Evolutionary conservation across 2,888 invertebrate genomes (phyloP).

Genomic region (Imbricaverruca yamaguchii): DNA sequence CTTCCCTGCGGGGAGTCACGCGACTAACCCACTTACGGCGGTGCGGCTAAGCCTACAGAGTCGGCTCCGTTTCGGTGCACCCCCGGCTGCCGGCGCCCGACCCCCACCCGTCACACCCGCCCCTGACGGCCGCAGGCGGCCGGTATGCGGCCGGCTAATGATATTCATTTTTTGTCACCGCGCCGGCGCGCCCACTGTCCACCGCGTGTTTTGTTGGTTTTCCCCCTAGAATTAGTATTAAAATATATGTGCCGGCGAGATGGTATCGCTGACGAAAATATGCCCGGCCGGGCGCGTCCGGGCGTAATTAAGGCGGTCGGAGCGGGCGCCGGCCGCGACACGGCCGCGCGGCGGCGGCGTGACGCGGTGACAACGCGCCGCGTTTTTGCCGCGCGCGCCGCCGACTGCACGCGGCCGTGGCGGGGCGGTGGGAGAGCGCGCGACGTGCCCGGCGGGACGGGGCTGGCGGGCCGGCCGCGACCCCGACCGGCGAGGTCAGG

Average conservation of each 20-base stretch:
- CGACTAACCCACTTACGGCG: not conserved
- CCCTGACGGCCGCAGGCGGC: not conserved
- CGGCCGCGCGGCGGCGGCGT: not conserved
- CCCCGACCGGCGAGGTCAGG: not conserved
- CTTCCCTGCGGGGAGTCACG: not conserved
- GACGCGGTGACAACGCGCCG: not conserved
- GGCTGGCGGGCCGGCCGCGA: too few species aligned
- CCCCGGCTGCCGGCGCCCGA: not conserved
- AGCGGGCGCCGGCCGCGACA: not conserved
- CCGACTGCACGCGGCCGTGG: not conserved
- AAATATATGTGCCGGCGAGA: constrained; percentile 1
- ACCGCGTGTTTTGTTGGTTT: constrained; percentile 8
- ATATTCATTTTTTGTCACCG: constrained; percentile 19
- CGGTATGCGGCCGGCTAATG: not conserved
- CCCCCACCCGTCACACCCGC: too few species aligned
- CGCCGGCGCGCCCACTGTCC: constrained; percentile 4
- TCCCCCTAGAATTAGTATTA: constrained; percentile 17
- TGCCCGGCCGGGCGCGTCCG: not conserved
- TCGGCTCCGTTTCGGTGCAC: not conserved
- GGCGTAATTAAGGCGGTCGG: constrained; percentile 2
- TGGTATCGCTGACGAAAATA: constrained; percentile 14
- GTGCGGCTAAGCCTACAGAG: not conserved
- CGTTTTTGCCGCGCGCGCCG: not conserved
- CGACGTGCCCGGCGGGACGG: too few species aligned
- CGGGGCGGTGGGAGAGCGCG: too few species aligned